Percentiles rank a stretch among this genome's conserved stretches.
Conservation (phyloP, 2,888 invertebrate species). For the Poecilobothrus nobilitatus region DNA sequence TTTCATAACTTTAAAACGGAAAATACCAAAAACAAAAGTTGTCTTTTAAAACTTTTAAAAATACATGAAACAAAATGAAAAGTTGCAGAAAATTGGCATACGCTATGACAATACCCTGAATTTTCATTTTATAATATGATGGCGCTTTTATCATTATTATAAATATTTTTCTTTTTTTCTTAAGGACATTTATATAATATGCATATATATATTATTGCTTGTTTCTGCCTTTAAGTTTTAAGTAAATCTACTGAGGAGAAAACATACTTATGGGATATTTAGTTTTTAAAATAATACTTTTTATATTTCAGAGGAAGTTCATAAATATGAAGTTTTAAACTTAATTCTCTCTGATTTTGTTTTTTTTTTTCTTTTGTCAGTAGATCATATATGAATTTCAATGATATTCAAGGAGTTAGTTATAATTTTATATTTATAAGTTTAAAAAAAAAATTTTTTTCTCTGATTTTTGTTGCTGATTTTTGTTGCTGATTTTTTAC, state of each 20-base stretch:
- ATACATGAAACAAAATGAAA: neutral
- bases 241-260: neutral
- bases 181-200: no score
- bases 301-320: neutral
- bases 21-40: neutral
- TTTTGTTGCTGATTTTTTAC: no score
- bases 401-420: neutral
- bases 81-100: constrained; percentile 4
- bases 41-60: neutral
- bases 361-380: neutral
- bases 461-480: no score
- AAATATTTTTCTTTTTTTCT: no score
- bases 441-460: no score
- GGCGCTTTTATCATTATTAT: no score
- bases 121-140: neutral
- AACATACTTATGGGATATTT: neutral
- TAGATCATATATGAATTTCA: neutral
- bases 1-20: neutral
- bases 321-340: neutral
- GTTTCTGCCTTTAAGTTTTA: neutral
- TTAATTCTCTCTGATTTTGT: no score
- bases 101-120: neutral
- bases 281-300: neutral
- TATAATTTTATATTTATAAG: no score
- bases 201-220: neutral